Evolutionary conservation across 30 jellyfish, hydroid and myxozoan species (phyloP).

Genomic region (Aurelia aurita): DNA sequence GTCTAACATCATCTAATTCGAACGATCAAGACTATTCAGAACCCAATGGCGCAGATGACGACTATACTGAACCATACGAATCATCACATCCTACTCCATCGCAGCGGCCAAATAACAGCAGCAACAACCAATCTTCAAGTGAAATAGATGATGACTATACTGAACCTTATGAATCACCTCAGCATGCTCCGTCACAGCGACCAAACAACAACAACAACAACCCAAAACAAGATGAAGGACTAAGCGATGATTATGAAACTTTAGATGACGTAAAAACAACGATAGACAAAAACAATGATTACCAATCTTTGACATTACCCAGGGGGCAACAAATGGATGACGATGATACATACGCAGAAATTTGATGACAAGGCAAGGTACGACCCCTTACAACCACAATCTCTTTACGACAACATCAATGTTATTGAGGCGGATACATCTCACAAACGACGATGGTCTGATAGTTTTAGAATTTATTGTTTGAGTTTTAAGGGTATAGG

Average conservation of each 20-base stretch:
- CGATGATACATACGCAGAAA: constrained; percentile 20
- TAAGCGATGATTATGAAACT: constrained; percentile 29
- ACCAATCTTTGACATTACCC: constrained; percentile 29
- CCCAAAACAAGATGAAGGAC: background rate
- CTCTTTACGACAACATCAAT: too few species aligned
- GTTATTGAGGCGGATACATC: too few species aligned
- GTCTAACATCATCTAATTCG: background rate
- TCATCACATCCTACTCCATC: background rate
- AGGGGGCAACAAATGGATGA: background rate
- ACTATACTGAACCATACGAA: constrained; percentile 42
- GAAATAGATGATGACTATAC: constrained; percentile 26
- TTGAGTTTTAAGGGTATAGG: too few species aligned
- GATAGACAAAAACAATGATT: background rate
- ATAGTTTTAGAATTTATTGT: too few species aligned
- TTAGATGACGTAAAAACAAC: constrained; percentile 6
- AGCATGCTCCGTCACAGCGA: background rate
- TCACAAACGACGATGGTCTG: too few species aligned
- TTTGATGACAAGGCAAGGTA: background rate
- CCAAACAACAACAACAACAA: constrained; percentile 31
- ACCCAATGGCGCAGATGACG: background rate
- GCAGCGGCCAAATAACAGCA: background rate
- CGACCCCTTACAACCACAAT: too few species aligned
- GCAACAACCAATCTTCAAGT: background rate
- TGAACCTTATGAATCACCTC: constrained; percentile 46
- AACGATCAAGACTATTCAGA: background rate